Evolutionary conservation across 2,888 invertebrate species (phyloP).

Genomic region (Cantharis rustica): DNA sequence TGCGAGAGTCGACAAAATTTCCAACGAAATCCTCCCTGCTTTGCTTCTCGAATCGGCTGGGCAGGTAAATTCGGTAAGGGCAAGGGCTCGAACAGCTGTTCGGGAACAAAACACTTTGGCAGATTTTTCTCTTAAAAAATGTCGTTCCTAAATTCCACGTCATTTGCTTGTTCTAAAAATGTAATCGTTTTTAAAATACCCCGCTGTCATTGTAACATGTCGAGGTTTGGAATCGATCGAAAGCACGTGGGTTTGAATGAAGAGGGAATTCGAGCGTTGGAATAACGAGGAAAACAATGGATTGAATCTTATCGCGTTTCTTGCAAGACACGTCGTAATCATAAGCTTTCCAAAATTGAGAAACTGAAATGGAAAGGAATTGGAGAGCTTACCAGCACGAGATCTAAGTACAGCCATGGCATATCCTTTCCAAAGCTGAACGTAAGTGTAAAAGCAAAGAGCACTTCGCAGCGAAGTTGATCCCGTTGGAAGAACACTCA

Average conservation of each 20-base stretch:
- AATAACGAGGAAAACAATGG: not conserved
- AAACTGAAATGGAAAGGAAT: constrained; percentile 7
- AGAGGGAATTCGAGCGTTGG: not conserved
- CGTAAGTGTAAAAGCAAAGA: constrained; percentile 5
- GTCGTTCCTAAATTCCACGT: not conserved
- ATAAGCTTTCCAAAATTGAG: not conserved
- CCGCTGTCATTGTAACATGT: not conserved
- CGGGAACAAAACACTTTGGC: not conserved
- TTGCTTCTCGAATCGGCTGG: not conserved
- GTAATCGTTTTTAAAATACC: not conserved
- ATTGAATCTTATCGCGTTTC: not conserved
- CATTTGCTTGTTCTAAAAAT: not conserved
- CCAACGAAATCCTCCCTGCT: not conserved
- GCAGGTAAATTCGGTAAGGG: not conserved
- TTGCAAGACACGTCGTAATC: not conserved
- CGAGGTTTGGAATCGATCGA: not conserved
- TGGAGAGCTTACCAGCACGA: constrained; percentile 49
- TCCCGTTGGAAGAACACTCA: constrained; percentile 28
- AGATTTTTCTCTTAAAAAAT: not conserved
- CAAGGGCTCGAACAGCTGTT: not conserved
- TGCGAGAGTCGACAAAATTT: not conserved
- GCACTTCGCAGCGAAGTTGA: constrained; percentile 11
- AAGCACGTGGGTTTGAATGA: not conserved
- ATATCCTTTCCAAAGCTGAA: constrained; percentile 30
- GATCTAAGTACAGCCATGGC: constrained; percentile 57